Evolutionary conservation across 2,888 invertebrate genomes (phyloP).

Genomic region (Lapara coniferarum): DNA sequence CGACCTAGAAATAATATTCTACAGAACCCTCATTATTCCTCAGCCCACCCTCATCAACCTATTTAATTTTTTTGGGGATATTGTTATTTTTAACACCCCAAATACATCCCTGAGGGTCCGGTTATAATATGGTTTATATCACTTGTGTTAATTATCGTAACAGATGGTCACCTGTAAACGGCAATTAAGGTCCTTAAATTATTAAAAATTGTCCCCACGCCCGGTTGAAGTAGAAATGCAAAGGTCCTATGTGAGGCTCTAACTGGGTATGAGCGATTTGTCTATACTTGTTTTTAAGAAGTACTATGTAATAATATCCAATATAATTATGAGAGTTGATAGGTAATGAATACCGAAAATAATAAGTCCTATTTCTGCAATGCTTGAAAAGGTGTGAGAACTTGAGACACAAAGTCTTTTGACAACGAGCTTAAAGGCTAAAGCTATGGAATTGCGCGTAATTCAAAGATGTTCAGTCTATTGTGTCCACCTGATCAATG

Average conservation of each 20-base stretch:
- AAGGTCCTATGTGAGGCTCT: too few relatives aligned
- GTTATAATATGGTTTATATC: slow-evolving; percentile 22
- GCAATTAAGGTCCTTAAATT: neutral
- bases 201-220: neutral
- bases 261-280: too few relatives aligned
- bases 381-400: too few relatives aligned
- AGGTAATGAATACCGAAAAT: too few relatives aligned
- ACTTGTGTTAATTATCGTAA: slow-evolving; percentile 17
- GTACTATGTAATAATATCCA: neutral
- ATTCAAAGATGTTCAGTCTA: too few relatives aligned
- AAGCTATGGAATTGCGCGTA: too few relatives aligned
- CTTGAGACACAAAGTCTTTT: too few relatives aligned
- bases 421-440: too few relatives aligned
- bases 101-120: neutral
- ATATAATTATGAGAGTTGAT: neutral
- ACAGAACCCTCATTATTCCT: neutral
- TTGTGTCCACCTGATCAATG: too few relatives aligned
- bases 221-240: too few relatives aligned
- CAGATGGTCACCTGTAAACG: slow-evolving; percentile 7
- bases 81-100: slow-evolving; percentile 4
- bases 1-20: neutral
- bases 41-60: neutral
- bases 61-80: neutral
- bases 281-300: neutral
- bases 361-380: too few relatives aligned